Base-by-base conservation (phyloP, 2,888 invertebrate genomes). In the Ectemnius lituratus region DNA sequence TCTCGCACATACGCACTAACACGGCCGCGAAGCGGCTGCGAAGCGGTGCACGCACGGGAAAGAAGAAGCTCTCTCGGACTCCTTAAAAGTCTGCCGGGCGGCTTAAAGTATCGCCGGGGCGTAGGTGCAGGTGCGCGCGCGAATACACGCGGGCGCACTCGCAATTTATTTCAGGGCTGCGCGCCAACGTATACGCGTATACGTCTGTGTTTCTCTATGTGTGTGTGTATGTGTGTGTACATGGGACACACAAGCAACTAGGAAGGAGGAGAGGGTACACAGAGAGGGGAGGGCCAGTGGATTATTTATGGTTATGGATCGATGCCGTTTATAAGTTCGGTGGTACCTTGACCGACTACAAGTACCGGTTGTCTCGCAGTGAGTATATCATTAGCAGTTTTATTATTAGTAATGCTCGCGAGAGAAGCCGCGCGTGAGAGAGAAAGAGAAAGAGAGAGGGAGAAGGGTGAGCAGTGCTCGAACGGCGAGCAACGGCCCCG, bases 321-420 rank as follows among this genome's bases (percentile, higher is more conserved):
- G 73, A 64, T 67, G 71, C 77, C 73, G 79, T 81, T 82, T 82
- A 77, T 77, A 81, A 79, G 76, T 81, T 81, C 67, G 79, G 79
- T 77, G 81, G 68, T 79, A 81, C 77, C 77, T 79, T 79, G 82
- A 81, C 82, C 75, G 82, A 79, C 70, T 81, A 79, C 81, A 77
- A 81, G 82, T 68, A 75, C 77, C 75, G 73, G 73, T 76, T 75
- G 76, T 80, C 81, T 74, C 79, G 68, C 65, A 81, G 81, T 81
- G 79, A 81, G 81, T 81, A 81, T 81, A 81, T 81, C 81, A 81
- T 81, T 79, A 81, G 62, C 76, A 81, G 70, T 81, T 81, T 81
- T 79, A 81, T 81, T 81, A 81, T 81, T 81, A 81, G 79, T 81
- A 81, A 68, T 70, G 66, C 70, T 8, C 8, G 37, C 37, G 37